These are phyloP conservation scores for Drosophila limbata DNA, from an alignment of 2,888 invertebrate species.

Conservation along the genomic window DNA sequence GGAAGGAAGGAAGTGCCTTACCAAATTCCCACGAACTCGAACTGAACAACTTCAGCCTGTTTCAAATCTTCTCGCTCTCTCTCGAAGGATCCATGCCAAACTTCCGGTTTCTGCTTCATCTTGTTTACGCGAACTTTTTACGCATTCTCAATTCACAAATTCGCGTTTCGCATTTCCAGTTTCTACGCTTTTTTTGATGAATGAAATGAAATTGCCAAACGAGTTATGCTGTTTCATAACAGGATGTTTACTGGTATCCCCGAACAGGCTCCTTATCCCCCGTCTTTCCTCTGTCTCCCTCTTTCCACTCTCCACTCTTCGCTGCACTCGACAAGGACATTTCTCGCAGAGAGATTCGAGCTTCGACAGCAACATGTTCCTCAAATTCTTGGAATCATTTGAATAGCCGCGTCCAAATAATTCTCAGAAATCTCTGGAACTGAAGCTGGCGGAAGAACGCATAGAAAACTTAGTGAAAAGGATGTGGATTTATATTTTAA, in stretches of 20 bases:
- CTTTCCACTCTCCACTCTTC: slow-evolving; percentile 19
- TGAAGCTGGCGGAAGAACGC: slow-evolving; percentile 49
- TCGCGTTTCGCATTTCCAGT: slow-evolving; percentile 19
- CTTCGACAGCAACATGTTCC: slow-evolving; percentile 29
- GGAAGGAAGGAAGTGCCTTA: slow-evolving; percentile 65
- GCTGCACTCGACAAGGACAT: slow-evolving; percentile 50
- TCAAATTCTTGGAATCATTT: slow-evolving; percentile 63
- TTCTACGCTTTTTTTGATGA: slow-evolving; percentile 23
- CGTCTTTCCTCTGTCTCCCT: slow-evolving; percentile 5
- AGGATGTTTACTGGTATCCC: slow-evolving; percentile 63
- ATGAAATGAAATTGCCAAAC: slow-evolving; percentile 59
- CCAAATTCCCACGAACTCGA: slow-evolving; percentile 76
- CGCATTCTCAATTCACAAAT: slow-evolving; percentile 54
- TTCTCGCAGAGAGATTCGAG: background rate
- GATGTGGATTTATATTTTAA: background rate
- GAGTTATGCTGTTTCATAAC: slow-evolving; percentile 63
- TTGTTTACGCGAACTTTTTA: slow-evolving; percentile 72
- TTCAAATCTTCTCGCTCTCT: slow-evolving; percentile 5
- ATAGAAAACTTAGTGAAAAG: background rate
- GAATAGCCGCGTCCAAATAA: slow-evolving; percentile 36
- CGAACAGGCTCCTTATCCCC: slow-evolving; percentile 14
- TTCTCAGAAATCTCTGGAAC: slow-evolving; percentile 50
- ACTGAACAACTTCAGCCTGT: slow-evolving; percentile 29
- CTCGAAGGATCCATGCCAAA: slow-evolving; percentile 28
- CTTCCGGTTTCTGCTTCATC: slow-evolving; percentile 57